These are phyloP conservation scores for Misgurnus mizolepis DNA, from an alignment of 2,113 vertebrate species.

Conservation along the genomic window DNA sequence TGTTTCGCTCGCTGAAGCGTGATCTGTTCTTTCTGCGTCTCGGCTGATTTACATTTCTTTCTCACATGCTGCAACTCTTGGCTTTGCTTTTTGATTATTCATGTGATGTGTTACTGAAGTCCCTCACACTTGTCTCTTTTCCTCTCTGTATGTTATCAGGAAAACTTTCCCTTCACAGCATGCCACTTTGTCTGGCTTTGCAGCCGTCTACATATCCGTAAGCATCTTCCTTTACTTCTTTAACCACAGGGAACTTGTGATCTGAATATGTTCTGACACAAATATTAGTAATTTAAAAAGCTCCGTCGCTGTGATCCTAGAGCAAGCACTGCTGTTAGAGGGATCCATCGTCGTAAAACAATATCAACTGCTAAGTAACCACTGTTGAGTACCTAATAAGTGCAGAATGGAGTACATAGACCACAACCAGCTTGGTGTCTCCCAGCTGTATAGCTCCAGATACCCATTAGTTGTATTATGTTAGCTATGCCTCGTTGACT, in stretches of 20 bases:
- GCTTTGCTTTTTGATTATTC: not conserved
- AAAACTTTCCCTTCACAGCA: conserved; percentile 79
- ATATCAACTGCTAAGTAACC: not conserved
- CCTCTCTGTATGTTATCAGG: conserved; percentile 54
- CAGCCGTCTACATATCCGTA: conserved; percentile 77
- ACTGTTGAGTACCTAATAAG: conserved; percentile 16
- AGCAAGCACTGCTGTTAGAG: not conserved
- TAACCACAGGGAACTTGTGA: not conserved
- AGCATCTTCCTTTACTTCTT: conserved; percentile 50
- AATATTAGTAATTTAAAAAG: not conserved
- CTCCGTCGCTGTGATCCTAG: not conserved
- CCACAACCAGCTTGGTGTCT: conserved; percentile 9
- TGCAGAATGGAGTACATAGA: not conserved
- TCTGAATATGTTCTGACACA: not conserved
- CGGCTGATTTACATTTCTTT: conserved; percentile 32
- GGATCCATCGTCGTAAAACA: not conserved
- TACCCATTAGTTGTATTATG: conserved; percentile 37
- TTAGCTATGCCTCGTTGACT: conserved; percentile 42
- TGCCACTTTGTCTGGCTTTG: conserved; percentile 75
- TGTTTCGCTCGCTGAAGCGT: conserved; percentile 12
- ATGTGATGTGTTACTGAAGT: conserved; percentile 15
- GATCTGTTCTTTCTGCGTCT: not conserved
- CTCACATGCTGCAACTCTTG: conserved; percentile 17
- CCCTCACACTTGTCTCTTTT: conserved; percentile 15
- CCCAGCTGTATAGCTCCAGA: not conserved